Base-by-base conservation (phyloP, 2,888 invertebrate species). In the Julus scanicus region DNA sequence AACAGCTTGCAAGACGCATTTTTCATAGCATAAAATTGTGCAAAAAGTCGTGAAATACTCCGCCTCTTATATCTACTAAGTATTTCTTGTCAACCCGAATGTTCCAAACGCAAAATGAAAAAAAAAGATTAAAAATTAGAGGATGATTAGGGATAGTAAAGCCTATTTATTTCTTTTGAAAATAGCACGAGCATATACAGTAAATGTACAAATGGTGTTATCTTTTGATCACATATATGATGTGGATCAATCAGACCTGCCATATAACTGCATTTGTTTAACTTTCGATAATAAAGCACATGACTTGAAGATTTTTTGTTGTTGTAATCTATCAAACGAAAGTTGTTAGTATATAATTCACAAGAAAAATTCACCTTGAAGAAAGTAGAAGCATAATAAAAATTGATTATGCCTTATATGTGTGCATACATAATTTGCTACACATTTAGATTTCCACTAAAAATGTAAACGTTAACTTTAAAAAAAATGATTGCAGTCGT, bases 11-110 rank as follows among this genome's bases (percentile, higher is more conserved):
- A 80, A 80, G 37, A 80, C 6, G 80, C 37, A 80, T 29, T 80
- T 80, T 53, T 80, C 80, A 37, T 11, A 9, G 80, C 80, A 1
- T 37, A 80, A 80, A 80, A 80, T 80, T 37, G 8, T 11, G 80
- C 80, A 37, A 80, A 80, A 80, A 80, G 80, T 80, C 80, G 80
- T 80, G 80, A 37, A 80, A 80, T 80, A 80, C 80, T 37, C 80
- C 80, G 29, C 80, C 80, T 80, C 37, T 80, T 80, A 37, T 80
- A 11, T 71, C 20, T 20, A 71, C 80, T 80, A 80, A 80, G 3
- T 80, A 80, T 80, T 80, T 80, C 80, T 80, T 80, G 80, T 80
- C 80, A 71, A 71, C n/a, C n/a, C n/a, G 63, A n/a, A 15, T 63
- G 63, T 17, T 6, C 80, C 80, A 37, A 29, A 80, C 37, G 11